Evolutionary conservation across 2,888 invertebrate genomes (phyloP), one percentile per base, ranked within the genome.

Genomic region (Bombylius discolor): DNA sequence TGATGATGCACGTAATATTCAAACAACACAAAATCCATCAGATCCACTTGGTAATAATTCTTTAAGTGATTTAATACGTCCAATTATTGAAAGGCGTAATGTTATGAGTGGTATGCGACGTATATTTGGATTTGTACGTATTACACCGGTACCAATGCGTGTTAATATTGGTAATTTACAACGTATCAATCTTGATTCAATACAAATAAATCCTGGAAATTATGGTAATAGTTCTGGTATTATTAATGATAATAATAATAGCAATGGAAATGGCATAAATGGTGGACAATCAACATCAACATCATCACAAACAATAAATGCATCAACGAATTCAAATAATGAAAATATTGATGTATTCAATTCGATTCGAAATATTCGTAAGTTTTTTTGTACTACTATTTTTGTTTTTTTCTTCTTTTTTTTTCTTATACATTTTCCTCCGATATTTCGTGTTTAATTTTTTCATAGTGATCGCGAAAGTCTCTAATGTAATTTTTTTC

Each of bases 141-240:
- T 63, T 58, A 63, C 64, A 59, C 68, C 68, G 65, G 56, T 66
- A 66, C 54, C 68, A 67, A 57, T 61, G 11, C 60, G 61, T 45
- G 57, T 60, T 49, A 59, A 60, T 51, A 66, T 72, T 55, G 65
- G 68, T 48, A 72, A 71, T 59, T 63, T 73, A 64, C 71, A 71
- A 58, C 70, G 70, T 51, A 69, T 73, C 60, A 71, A 71, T 65
- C 61, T 73, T 61, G 71, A 67, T 58, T 68, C 72, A 52, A 68
- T 72, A 52, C 68, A 70, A 62, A 67, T 59, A 64, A 67, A 60
- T 64, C 70, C 66, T 50, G 63, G 63, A 53, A 67, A 64, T 61
- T 59, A 64, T 51, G 46, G 36, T 23, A 23, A 23, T 23, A 23
- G 23, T 23, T 23, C 23, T 23, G 23, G 23, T 23, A 23, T 23